Percentiles rank a stretch among this genome's conserved stretches.
Conservation (phyloP, 2,797 vertebrate genomes). For the Cyclura pinguis region DNA sequence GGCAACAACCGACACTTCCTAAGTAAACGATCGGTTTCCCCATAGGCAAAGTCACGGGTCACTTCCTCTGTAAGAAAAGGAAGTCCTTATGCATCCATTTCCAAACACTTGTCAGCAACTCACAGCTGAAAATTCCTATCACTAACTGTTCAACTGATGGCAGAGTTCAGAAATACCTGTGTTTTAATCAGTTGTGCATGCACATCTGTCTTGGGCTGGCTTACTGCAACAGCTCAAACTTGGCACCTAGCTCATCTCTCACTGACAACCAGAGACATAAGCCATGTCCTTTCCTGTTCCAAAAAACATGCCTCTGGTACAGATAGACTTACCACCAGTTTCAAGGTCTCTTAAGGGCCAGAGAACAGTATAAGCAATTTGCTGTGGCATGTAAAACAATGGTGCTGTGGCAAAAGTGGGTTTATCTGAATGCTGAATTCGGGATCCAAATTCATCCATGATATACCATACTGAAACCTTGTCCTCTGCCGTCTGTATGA, state of each 20-base stretch:
- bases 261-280: no score
- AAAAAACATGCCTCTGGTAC: background rate
- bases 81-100: background rate
- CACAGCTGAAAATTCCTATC: no score
- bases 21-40: conserved; percentile 85
- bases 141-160: background rate
- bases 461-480: conserved; percentile 96
- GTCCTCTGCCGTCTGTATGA: conserved; percentile 89
- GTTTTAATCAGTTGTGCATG: no score
- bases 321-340: conserved; percentile 83
- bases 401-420: conserved; percentile 90
- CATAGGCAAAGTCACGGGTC: conserved; percentile 90
- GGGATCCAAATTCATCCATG: conserved; percentile 96
- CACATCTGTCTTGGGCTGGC: background rate
- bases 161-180: background rate
- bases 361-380: conserved; percentile 89
- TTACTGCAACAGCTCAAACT: background rate
- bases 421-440: conserved; percentile 88
- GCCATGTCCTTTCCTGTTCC: background rate
- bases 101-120: background rate
- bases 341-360: conserved; percentile 92
- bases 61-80: conserved; percentile 87
- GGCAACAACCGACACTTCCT: conserved; percentile 89
- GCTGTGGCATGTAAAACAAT: conserved; percentile 85
- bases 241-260: background rate